phyloP scores from a whole-genome alignment of 2,888 invertebrate genomes.

The Hyppa rectilinea region DNA sequence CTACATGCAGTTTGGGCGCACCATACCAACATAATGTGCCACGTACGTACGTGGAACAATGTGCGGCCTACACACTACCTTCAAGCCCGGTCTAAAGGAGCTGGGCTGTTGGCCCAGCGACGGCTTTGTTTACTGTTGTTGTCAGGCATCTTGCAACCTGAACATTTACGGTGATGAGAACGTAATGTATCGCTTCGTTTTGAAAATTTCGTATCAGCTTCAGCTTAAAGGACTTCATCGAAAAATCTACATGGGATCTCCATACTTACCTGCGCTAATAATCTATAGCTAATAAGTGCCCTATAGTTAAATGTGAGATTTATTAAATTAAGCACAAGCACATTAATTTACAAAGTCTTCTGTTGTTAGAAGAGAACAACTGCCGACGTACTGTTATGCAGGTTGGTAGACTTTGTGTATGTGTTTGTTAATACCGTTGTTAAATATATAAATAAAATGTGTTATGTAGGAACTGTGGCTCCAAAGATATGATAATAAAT shows the following conservation, averaged over 20 bases:
- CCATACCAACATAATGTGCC: constrained; percentile 33
- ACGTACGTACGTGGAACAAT: constrained; percentile 36
- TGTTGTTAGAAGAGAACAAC: too few species aligned
- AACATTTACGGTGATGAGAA: neutral
- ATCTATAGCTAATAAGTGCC: too few species aligned
- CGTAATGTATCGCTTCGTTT: neutral
- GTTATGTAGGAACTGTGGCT: too few species aligned
- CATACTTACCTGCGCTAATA: neutral
- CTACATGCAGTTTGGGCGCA: constrained; percentile 53
- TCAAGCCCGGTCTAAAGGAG: constrained; percentile 20
- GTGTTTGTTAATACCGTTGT: too few species aligned
- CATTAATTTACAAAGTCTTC: too few species aligned
- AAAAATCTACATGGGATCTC: neutral
- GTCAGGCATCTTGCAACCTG: neutral
- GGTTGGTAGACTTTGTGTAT: too few species aligned
- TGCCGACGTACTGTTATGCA: too few species aligned
- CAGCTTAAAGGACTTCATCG: neutral
- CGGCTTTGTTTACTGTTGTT: constrained; percentile 12
- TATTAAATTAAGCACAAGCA: too few species aligned
- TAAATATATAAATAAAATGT: too few species aligned
- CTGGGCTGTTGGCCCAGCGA: neutral
- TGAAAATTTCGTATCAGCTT: neutral
- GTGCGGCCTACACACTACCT: constrained; percentile 34
- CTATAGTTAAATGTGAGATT: too few species aligned
- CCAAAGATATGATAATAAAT: neutral